Percentiles rank a stretch among this genome's conserved stretches.
Conservation (phyloP, 2,888 invertebrate species). For the Griposia aprilina region DNA sequence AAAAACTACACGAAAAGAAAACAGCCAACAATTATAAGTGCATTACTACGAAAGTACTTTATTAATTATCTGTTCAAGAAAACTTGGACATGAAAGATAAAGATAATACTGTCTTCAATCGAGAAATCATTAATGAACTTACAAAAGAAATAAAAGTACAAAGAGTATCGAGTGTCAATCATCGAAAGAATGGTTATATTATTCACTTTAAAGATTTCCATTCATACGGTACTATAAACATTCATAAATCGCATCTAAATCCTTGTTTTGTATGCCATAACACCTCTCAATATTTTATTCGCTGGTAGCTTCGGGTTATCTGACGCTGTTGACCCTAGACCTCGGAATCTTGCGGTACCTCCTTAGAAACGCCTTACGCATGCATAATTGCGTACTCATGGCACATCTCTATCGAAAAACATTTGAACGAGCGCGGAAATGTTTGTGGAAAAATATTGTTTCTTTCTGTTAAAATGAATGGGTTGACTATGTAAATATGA, state of each 20-base stretch:
- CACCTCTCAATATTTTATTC: slow-evolving; percentile 80
- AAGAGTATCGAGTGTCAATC: slow-evolving; percentile 48
- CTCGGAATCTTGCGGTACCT: slow-evolving; percentile 80
- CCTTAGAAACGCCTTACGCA: slow-evolving; percentile 80
- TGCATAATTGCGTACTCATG: slow-evolving; percentile 79
- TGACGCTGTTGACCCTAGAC: slow-evolving; percentile 83
- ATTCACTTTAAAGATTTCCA: slow-evolving; percentile 60
- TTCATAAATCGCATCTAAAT: slow-evolving; percentile 70
- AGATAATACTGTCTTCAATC: slow-evolving; percentile 15
- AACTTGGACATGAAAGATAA: slow-evolving; percentile 14
- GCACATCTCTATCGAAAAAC: slow-evolving; percentile 72
- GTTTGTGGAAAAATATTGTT: slow-evolving; percentile 57
- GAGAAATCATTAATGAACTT: slow-evolving; percentile 31
- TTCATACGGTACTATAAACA: slow-evolving; percentile 67
- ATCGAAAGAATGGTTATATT: slow-evolving; percentile 47
- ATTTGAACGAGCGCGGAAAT: slow-evolving; percentile 62
- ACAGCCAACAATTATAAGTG: slow-evolving; percentile 6
- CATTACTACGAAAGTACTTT: neutral
- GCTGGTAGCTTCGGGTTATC: slow-evolving; percentile 78
- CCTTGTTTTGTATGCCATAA: slow-evolving; percentile 77
- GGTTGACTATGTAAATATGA: slow-evolving; percentile 46
- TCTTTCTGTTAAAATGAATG: slow-evolving; percentile 48
- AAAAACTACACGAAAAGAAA: slow-evolving; percentile 8
- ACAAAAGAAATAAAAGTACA: slow-evolving; percentile 47
- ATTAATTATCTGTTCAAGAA: slow-evolving; percentile 26